These are phyloP conservation scores for Aix galericulata DNA, from an alignment of 2,113 vertebrate genomes.

Conservation along the genomic window DNA sequence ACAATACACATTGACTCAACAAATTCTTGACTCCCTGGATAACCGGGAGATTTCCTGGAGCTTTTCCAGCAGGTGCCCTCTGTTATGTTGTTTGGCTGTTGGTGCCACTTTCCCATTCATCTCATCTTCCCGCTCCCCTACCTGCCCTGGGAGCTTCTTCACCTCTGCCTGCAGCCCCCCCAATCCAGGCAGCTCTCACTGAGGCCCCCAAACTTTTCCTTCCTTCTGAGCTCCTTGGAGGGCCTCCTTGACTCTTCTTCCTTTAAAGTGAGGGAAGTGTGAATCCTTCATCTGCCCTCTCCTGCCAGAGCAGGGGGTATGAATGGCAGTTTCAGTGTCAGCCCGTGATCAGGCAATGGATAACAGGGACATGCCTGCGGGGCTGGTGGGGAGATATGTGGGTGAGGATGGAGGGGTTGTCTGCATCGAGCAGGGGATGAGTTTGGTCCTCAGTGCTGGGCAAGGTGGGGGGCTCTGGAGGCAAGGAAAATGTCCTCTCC, in stretches of 20 bases:
- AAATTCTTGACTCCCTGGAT: not conserved
- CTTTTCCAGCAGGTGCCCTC: not conserved
- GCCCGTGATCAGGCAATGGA: not conserved
- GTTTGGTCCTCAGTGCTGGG: not conserved
- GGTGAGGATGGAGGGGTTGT: not conserved
- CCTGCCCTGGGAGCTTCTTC: not conserved
- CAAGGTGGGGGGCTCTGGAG: not conserved
- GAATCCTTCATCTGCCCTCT: not conserved
- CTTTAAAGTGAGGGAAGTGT: not conserved
- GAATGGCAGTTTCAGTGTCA: not conserved
- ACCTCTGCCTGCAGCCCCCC: not conserved
- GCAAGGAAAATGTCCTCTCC: not conserved
- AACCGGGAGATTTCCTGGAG: not conserved
- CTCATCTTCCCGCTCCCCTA: not conserved
- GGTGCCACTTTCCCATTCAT: not conserved
- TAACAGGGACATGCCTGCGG: not conserved
- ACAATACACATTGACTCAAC: not conserved
- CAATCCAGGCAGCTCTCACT: not conserved
- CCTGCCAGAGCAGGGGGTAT: not conserved
- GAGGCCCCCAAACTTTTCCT: not conserved
- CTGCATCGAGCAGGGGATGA: not conserved
- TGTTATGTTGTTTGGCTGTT: not conserved
- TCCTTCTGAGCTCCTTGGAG: not conserved
- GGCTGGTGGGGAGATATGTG: not conserved
- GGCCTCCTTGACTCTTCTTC: not conserved